phyloP scores from a whole-genome alignment of 2,113 vertebrate species.

The Nanorana parkeri region DNA sequence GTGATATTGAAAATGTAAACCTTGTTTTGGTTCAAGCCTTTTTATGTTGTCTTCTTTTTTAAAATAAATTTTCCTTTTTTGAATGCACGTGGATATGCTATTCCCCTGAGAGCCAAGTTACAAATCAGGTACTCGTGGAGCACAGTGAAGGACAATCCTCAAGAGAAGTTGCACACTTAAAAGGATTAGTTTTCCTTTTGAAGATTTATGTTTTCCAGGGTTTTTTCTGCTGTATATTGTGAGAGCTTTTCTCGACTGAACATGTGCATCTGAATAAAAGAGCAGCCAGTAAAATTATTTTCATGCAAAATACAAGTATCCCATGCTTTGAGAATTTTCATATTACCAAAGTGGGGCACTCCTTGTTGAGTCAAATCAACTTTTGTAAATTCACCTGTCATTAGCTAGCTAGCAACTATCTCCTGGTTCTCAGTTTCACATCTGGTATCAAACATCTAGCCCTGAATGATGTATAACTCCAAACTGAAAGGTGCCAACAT shows the following conservation, averaged over 20 bases:
- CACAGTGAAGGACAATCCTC: slow-evolving; percentile 45
- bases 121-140: slow-evolving; percentile 48
- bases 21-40: slow-evolving; percentile 16
- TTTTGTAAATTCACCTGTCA: too few species aligned
- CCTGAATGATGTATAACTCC: too few species aligned
- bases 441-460: too few species aligned
- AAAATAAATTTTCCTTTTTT: slow-evolving; percentile 33
- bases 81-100: slow-evolving; percentile 11
- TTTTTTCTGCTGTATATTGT: slow-evolving; percentile 22
- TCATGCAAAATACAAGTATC: background rate
- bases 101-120: slow-evolving; percentile 21
- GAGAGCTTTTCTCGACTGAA: slow-evolving; percentile 20
- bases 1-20: background rate
- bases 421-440: too few species aligned
- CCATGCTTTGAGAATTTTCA: background rate
- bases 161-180: slow-evolving; percentile 45
- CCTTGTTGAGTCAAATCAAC: too few species aligned
- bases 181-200: slow-evolving; percentile 53
- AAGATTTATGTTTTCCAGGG: slow-evolving; percentile 47
- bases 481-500: too few species aligned
- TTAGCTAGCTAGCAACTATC: too few species aligned
- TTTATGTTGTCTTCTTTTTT: slow-evolving; percentile 28
- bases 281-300: slow-evolving; percentile 3
- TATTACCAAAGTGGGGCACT: background rate
- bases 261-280: slow-evolving; percentile 21